phyloP scores from a whole-genome alignment of 2,797 vertebrate genomes.

The Siniperca obscura region DNA sequence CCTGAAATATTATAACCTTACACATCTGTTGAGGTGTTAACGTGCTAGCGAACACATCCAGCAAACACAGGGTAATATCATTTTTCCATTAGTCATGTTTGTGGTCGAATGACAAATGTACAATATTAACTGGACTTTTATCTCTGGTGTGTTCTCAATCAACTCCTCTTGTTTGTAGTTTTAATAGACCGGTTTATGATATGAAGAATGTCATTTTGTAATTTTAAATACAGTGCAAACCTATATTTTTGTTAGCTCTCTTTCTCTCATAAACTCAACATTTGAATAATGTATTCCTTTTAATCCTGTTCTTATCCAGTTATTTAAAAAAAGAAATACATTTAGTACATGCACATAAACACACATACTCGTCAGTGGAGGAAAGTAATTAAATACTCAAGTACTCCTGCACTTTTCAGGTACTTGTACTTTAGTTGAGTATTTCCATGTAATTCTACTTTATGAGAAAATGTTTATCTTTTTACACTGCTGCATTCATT shows the following conservation, averaged over 20 bases:
- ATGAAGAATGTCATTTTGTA: neutral
- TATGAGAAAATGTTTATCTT: neutral
- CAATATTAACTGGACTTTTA: neutral
- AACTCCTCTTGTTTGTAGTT: neutral
- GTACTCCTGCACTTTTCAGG: neutral
- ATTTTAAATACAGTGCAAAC: neutral
- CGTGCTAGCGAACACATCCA: neutral
- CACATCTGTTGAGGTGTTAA: neutral
- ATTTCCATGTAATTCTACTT: neutral
- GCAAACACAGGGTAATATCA: neutral
- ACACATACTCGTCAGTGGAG: neutral
- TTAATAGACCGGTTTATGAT: neutral
- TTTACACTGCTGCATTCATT: neutral
- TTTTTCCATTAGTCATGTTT: neutral
- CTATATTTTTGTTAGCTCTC: neutral
- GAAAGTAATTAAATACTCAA: slow-evolving; percentile 2
- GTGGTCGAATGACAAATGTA: neutral
- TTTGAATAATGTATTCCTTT: neutral
- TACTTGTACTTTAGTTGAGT: neutral
- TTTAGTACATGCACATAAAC: neutral
- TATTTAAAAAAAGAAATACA: neutral
- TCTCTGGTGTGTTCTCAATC: neutral
- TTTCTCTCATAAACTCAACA: neutral
- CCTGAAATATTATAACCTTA: neutral
- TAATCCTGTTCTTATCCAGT: neutral